These are phyloP conservation scores for Parnassius apollo DNA, from an alignment of 2,888 invertebrate genomes.

Conservation along the genomic window DNA sequence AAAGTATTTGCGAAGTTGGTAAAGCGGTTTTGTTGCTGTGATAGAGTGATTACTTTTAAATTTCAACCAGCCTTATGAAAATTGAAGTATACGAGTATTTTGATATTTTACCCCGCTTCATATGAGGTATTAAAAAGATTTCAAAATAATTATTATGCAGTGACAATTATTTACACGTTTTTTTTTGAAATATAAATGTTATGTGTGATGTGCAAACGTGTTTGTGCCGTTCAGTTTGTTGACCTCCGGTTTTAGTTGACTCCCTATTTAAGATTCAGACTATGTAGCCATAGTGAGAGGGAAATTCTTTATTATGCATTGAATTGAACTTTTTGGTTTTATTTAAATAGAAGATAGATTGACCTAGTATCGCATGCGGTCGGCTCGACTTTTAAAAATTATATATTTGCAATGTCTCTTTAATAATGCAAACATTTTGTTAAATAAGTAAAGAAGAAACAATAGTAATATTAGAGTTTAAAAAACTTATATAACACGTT, in stretches of 20 bases:
- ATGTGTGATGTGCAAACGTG: conserved; percentile 19
- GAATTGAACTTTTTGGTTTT: conserved; percentile 17
- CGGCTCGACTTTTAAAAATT: neutral
- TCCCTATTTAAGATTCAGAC: conserved; percentile 30
- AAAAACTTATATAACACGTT: too few relatives aligned
- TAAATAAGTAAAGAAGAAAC: too few relatives aligned
- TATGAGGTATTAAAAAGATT: too few relatives aligned
- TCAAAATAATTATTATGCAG: too few relatives aligned
- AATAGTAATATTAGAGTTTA: too few relatives aligned
- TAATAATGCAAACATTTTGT: too few relatives aligned
- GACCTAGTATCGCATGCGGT: neutral
- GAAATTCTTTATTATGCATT: conserved; percentile 24
- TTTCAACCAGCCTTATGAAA: too few relatives aligned
- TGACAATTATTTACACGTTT: neutral
- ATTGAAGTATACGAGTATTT: too few relatives aligned
- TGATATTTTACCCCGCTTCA: too few relatives aligned
- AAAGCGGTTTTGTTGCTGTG: too few relatives aligned
- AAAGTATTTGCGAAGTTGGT: too few relatives aligned
- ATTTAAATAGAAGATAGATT: conserved; percentile 11
- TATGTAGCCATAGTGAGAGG: conserved; percentile 29
- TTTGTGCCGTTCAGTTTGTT: conserved; percentile 29
- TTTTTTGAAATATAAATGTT: conserved; percentile 10
- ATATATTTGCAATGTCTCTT: neutral
- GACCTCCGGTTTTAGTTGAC: conserved; percentile 30
- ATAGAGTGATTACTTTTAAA: too few relatives aligned